Evolutionary conservation across 2,888 invertebrate species (phyloP).

Genomic region (Eilema depressum): DNA sequence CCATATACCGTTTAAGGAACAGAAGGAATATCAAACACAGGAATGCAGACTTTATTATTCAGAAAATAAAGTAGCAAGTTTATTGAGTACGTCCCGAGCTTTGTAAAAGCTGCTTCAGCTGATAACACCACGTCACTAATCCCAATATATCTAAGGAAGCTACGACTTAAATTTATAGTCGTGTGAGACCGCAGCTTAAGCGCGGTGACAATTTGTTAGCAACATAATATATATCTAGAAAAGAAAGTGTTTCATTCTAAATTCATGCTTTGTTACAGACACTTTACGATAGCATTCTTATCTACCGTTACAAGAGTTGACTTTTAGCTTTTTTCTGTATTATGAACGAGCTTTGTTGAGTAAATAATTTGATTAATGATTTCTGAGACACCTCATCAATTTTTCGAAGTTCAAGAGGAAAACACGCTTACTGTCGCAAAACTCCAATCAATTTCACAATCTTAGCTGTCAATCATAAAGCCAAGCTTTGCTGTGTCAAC

Average conservation of each 20-base stretch:
- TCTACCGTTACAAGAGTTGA: slow-evolving; percentile 26
- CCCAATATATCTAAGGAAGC: slow-evolving; percentile 61
- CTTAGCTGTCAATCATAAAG: slow-evolving; percentile 56
- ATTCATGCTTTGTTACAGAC: slow-evolving; percentile 23
- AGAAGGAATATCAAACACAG: slow-evolving; percentile 9
- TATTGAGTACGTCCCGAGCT: slow-evolving; percentile 24
- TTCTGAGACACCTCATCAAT: slow-evolving; percentile 32
- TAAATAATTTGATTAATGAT: slow-evolving; percentile 48
- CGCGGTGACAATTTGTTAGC: slow-evolving; percentile 54
- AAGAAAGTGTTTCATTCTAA: slow-evolving; percentile 37
- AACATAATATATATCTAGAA: slow-evolving; percentile 52
- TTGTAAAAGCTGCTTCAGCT: slow-evolving; percentile 46
- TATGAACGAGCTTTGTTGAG: slow-evolving; percentile 24
- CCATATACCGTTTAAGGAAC: background rate
- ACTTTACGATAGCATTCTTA: slow-evolving; percentile 26
- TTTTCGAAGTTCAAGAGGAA: slow-evolving; percentile 36
- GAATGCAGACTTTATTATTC: slow-evolving; percentile 30
- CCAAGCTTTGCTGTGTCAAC: slow-evolving; percentile 58
- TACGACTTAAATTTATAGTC: slow-evolving; percentile 60
- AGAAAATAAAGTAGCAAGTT: slow-evolving; percentile 38
- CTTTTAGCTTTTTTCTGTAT: slow-evolving; percentile 25
- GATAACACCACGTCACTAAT: slow-evolving; percentile 59
- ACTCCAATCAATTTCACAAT: slow-evolving; percentile 45
- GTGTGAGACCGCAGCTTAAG: slow-evolving; percentile 57
- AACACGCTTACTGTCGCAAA: slow-evolving; percentile 41